These are phyloP conservation scores for Phoeniculus purpureus DNA, from an alignment of 2,797 vertebrate genomes.

Conservation along the genomic window DNA sequence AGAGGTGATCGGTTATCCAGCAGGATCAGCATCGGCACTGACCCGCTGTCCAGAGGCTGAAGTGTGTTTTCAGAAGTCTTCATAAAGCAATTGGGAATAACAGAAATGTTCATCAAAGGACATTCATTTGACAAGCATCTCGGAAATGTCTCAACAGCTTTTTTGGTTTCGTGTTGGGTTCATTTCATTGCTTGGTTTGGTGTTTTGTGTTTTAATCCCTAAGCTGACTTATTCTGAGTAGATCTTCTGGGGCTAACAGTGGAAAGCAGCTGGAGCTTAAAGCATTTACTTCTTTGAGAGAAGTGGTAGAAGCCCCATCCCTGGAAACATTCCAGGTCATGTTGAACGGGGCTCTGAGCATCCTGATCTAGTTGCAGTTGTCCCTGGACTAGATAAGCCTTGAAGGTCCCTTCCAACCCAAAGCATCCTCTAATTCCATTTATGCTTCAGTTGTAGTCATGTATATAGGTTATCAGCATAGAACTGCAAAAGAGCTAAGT, in stretches of 20 bases:
- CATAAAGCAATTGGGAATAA: not conserved
- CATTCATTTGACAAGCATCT: not conserved
- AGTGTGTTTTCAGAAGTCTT: not conserved
- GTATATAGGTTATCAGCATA: not conserved
- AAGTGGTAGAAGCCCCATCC: no score
- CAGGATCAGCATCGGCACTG: not conserved
- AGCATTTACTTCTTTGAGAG: not conserved
- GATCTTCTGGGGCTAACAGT: not conserved
- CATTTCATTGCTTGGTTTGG: no score
- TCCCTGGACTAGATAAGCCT: no score
- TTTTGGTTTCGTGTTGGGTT: no score
- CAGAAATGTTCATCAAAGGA: not conserved
- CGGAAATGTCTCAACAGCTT: not conserved
- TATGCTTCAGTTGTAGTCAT: not conserved
- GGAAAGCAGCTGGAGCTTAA: not conserved
- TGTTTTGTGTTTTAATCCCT: fast-evolving
- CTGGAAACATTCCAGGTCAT: no score
- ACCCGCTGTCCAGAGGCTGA: not conserved
- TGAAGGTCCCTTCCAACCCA: no score
- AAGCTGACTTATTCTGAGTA: not conserved
- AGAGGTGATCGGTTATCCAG: not conserved
- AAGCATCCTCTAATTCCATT: no score
- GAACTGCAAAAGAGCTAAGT: conserved; percentile 45
- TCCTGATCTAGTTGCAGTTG: no score
- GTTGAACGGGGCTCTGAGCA: no score